Evolutionary conservation across 2,113 vertebrate genomes (phyloP), one percentile per base, ranked within the genome.

Genomic region (Excalfactoria chinensis): DNA sequence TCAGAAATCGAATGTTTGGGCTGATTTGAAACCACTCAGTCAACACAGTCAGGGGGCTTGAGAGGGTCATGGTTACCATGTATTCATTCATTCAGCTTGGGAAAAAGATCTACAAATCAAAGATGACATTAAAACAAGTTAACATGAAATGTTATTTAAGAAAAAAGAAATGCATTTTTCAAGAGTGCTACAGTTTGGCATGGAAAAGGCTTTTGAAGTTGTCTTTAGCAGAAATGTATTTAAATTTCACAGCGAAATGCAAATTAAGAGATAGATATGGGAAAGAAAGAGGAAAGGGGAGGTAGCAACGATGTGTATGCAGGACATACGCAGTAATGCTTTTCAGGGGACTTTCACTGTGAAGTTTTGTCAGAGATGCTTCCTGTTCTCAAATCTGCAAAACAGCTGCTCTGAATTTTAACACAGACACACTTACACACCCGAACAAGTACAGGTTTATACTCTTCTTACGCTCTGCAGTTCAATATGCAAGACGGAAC

Each of bases 371-470:
- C 84, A 88, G 89, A 93, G 46, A 43, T 89, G 53, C 84, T 96
- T 96, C 95, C 96, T 96, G 91, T 87, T 93, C 89, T 84, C 77
- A 51, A 95, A 77, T 28, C 87, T 94, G 68, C 78, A 73, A 83
- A 90, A 72, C 86, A 90, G 84, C 68, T 66, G 41, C 89, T 86
- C 43, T 73, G 84, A 73, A 69, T 86, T 75, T 78, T 56, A 23
- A 35, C 28, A 21, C 59, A 46, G 2, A 63, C 28, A 12, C 11
- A 30, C 15, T 19, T 28, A 64, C 40, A 30, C 23, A 13, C 11
- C 7, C 17, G 0, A 71, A 48, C 75, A 40, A 28, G 3, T 35
- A 63, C 15, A 10, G 43, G 70, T 74, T 41, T 9, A 6, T 59
- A 70, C 30, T 2, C 62, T 56, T 69, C 58, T 44, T 82, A 9